Evolutionary conservation across 2,797 vertebrate species (phyloP).

Genomic region (Hemibagrus guttatus): DNA sequence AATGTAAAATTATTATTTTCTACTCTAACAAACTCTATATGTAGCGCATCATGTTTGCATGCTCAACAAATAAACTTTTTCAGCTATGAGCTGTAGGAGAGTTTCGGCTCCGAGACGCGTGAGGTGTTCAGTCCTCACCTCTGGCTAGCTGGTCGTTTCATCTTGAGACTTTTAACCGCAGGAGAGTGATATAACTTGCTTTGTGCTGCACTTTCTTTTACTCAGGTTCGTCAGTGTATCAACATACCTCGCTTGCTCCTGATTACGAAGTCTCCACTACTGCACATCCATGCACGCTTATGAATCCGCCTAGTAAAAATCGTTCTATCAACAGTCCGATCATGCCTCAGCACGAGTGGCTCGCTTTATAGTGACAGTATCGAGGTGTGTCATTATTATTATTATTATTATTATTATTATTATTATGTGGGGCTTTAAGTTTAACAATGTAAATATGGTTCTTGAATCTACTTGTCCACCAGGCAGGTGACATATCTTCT

Average conservation of each 20-base stretch:
- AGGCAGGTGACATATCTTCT: not conserved
- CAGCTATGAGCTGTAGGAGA: not conserved
- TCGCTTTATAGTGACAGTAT: not conserved
- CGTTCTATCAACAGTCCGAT: not conserved
- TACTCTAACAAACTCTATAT: not conserved
- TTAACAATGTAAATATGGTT: too few relatives aligned
- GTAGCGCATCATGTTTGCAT: too few relatives aligned
- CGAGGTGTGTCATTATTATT: not conserved
- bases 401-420: too few relatives aligned
- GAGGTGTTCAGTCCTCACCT: not conserved
- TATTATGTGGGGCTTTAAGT: not conserved
- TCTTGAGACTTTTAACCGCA: too few relatives aligned
- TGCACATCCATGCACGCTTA: not conserved
- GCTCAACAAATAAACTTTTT: not conserved
- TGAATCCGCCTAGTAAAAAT: not conserved
- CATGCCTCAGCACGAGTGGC: conserved; percentile 19
- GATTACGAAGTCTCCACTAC: not conserved
- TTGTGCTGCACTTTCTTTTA: not conserved
- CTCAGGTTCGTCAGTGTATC: too few relatives aligned
- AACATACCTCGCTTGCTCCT: not conserved
- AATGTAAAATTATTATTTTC: not conserved
- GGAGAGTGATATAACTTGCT: not conserved
- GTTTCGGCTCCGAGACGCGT: not conserved
- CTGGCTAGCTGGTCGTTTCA: not conserved
- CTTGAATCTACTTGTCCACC: not conserved